Percentiles rank a stretch among this genome's conserved stretches.
These are phyloP conservation scores for Lates calcarifer DNA, from an alignment of 2,113 vertebrate genomes.

Conservation along the genomic window DNA sequence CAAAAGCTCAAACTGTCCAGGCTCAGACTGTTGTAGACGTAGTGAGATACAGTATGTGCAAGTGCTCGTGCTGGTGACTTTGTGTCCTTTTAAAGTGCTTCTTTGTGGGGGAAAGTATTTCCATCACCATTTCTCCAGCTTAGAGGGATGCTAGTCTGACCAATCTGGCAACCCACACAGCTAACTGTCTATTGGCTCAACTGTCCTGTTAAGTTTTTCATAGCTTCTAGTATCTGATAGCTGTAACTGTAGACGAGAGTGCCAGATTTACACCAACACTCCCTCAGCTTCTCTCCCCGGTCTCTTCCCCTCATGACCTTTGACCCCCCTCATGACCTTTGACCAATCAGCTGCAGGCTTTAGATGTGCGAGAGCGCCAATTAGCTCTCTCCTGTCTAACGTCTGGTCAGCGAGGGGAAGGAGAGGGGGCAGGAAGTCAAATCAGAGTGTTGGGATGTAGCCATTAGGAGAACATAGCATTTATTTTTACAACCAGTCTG, in stretches of 20 bases:
- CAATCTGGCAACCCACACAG: constrained; percentile 49
- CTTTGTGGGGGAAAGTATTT: constrained; percentile 49
- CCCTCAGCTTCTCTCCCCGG: constrained; percentile 45
- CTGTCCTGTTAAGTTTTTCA: constrained; percentile 20
- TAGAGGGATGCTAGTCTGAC: constrained; percentile 60
- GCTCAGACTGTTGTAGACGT: constrained; percentile 69
- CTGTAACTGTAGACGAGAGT: constrained; percentile 44
- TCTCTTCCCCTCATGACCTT: constrained; percentile 60
- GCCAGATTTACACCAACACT: constrained; percentile 57
- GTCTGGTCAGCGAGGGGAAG: constrained; percentile 47
- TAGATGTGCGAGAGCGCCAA: constrained; percentile 66
- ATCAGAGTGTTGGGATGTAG: constrained; percentile 57
- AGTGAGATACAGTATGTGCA: constrained; percentile 64
- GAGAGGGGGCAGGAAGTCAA: constrained; percentile 60
- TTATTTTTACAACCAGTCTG: not conserved
- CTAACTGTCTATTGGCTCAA: constrained; percentile 49
- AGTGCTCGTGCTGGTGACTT: constrained; percentile 71
- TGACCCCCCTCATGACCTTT: constrained; percentile 47
- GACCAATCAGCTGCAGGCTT: constrained; percentile 62
- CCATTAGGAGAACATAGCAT: constrained; percentile 36
- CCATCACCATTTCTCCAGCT: constrained; percentile 46
- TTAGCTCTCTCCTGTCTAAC: constrained; percentile 62
- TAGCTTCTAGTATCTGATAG: constrained; percentile 47
- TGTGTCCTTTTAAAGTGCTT: constrained; percentile 66
- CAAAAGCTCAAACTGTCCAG: constrained; percentile 45